Evolutionary conservation across 1,140 invertebrate genomes (phyloP).

Genomic region (Drosophila ohnishii): DNA sequence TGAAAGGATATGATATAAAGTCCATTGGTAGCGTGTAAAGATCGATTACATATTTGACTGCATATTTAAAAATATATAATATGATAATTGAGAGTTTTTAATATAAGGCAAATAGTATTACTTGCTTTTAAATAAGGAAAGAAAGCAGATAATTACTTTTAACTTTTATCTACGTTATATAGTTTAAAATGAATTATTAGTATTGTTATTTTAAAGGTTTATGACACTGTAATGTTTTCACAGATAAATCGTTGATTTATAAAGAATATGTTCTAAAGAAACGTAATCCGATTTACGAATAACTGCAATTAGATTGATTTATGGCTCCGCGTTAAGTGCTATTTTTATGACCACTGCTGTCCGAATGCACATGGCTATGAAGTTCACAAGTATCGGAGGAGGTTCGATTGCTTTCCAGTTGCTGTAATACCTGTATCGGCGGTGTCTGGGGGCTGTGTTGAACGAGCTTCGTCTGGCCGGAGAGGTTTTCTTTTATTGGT

Average conservation of each 20-base stretch:
- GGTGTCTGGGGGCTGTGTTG: constrained; percentile 7
- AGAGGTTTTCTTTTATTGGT: constrained; percentile 52
- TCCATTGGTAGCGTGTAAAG: background rate
- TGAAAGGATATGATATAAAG: background rate
- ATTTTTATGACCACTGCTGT: constrained; percentile 6
- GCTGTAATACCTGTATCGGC: constrained; percentile 10
- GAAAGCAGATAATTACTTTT: background rate
- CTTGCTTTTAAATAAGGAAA: background rate
- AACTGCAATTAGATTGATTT: constrained; percentile 17
- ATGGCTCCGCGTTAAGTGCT: background rate
- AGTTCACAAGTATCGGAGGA: constrained; percentile 1
- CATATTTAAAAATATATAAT: background rate
- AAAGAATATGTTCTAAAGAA: background rate
- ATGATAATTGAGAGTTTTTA: background rate
- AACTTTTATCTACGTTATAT: background rate
- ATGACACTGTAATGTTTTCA: background rate
- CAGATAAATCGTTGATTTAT: background rate
- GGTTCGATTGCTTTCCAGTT: constrained; percentile 35
- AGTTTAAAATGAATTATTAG: background rate
- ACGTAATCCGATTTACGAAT: background rate
- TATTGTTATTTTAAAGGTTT: background rate
- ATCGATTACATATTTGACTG: background rate
- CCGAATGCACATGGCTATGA: constrained; percentile 5
- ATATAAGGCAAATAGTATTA: no score
- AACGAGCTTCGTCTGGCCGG: constrained; percentile 18